A percentile compares a stretch with the other conserved stretches of the same genome.
phyloP scores from a whole-genome alignment of 1,140 invertebrate genomes.

The Zaprionus kolodkinae region DNA sequence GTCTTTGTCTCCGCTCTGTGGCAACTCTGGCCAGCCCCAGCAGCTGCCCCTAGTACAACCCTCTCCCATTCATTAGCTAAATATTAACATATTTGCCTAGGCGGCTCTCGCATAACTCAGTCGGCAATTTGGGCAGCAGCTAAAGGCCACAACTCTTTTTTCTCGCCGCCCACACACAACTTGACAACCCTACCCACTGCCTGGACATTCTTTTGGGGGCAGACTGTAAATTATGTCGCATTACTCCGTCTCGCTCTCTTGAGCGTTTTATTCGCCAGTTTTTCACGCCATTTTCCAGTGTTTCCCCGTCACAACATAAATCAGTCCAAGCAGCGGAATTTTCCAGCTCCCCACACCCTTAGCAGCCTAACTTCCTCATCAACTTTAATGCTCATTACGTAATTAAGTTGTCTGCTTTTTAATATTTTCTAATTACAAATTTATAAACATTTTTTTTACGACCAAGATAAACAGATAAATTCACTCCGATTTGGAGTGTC shows the following conservation, averaged over 20 bases:
- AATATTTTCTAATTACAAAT: constrained; percentile 75
- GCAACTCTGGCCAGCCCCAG: constrained; percentile 1
- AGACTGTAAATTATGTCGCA: constrained; percentile 71
- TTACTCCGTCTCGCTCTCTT: constrained; percentile 20
- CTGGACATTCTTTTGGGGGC: constrained; percentile 34
- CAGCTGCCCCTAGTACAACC: neutral
- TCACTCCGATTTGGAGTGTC: too few relatives aligned
- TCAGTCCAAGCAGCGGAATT: constrained; percentile 28
- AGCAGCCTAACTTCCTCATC: constrained; percentile 26
- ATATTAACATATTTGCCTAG: constrained; percentile 76
- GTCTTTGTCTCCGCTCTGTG: neutral
- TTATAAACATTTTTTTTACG: constrained; percentile 58
- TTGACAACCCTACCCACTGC: constrained; percentile 17
- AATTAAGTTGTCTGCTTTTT: constrained; percentile 74
- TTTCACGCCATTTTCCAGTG: constrained; percentile 55
- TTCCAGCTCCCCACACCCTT: neutral
- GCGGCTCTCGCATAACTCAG: constrained; percentile 59
- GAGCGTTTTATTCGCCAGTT: constrained; percentile 36
- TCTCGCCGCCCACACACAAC: constrained; percentile 1
- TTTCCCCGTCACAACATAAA: constrained; percentile 41
- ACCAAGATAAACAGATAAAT: constrained; percentile 17
- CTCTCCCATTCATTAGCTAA: constrained; percentile 66
- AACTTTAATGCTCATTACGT: constrained; percentile 67
- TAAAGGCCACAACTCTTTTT: constrained; percentile 50
- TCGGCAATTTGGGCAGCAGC: constrained; percentile 62